Conservation (phyloP, 2,797 vertebrate genomes). For the Aeoliscus strigatus region DNA sequence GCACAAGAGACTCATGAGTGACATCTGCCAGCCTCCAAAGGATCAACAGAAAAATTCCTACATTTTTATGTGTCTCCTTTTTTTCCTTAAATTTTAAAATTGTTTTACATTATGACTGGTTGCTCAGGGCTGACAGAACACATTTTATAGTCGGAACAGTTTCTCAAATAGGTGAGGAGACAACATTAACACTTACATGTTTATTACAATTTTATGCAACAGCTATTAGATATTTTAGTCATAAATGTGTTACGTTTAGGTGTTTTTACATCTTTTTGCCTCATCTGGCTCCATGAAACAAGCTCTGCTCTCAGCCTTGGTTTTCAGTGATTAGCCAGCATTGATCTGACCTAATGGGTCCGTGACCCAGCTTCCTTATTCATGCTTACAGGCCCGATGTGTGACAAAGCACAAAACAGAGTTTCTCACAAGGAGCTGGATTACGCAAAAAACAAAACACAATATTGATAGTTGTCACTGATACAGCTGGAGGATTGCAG, state of each 20-base stretch:
- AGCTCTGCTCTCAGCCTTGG: slow-evolving; percentile 19
- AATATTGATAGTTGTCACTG: no score
- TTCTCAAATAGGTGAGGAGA: no score
- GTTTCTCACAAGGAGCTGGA: slow-evolving; percentile 32
- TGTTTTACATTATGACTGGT: no score
- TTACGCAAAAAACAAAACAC: no score
- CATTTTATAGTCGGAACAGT: no score
- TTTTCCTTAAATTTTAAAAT: no score
- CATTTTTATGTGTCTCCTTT: no score
- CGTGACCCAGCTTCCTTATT: slow-evolving; percentile 36
- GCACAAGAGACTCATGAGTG: slow-evolving; percentile 13
- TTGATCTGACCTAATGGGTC: slow-evolving; percentile 51
- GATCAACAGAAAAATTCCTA: neutral
- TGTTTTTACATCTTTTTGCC: slow-evolving; percentile 1
- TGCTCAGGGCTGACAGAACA: no score
- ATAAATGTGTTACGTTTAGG: slow-evolving; percentile 5
- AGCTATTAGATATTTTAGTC: no score
- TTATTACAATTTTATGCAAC: no score
- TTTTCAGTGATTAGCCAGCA: slow-evolving; percentile 33
- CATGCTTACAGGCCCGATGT: slow-evolving; percentile 17
- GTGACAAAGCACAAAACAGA: slow-evolving; percentile 28
- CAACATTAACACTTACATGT: no score
- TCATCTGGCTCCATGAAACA: slow-evolving; percentile 11
- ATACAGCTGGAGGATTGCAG: no score
- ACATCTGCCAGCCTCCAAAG: slow-evolving; percentile 16